phyloP scores from a whole-genome alignment of 2,888 invertebrate genomes.

The Tridacna crocea region DNA sequence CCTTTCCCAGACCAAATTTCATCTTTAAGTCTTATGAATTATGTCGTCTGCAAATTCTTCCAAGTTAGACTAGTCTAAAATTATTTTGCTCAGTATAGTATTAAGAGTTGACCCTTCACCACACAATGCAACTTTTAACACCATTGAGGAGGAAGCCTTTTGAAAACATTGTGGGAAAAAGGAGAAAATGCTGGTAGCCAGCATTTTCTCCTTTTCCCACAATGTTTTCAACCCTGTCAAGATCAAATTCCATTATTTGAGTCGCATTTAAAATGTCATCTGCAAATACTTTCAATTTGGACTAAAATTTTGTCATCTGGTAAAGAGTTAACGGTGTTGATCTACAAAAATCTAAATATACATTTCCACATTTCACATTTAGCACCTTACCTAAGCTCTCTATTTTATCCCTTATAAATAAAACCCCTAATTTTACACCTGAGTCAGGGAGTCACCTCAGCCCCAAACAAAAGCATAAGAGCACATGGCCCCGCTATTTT shows the following conservation, averaged over 20 bases:
- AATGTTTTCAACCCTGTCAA: neutral
- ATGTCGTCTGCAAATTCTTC: neutral
- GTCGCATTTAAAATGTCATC: too few species aligned
- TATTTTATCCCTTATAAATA: conserved; percentile 12
- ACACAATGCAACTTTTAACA: neutral
- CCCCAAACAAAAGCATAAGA: conserved; percentile 6
- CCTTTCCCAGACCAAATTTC: neutral
- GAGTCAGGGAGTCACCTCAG: neutral
- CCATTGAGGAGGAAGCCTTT: too few species aligned
- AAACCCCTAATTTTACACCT: conserved; percentile 27
- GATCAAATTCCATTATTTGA: too few species aligned
- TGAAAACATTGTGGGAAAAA: neutral
- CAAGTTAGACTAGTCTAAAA: too few species aligned
- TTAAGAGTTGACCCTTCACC: neutral
- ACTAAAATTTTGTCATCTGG: too few species aligned
- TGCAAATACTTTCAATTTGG: too few species aligned
- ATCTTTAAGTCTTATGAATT: too few species aligned
- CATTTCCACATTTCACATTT: neutral
- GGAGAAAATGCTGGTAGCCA: neutral
- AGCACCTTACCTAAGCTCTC: conserved; percentile 26
- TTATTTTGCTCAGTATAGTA: too few species aligned
- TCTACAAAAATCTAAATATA: too few species aligned
- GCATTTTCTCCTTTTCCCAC: conserved; percentile 6
- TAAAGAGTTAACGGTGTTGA: neutral
- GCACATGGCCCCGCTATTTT: conserved; percentile 27